Evolutionary conservation across 2,888 invertebrate genomes (phyloP).

Genomic region (Sinohyriopsis cumingii): DNA sequence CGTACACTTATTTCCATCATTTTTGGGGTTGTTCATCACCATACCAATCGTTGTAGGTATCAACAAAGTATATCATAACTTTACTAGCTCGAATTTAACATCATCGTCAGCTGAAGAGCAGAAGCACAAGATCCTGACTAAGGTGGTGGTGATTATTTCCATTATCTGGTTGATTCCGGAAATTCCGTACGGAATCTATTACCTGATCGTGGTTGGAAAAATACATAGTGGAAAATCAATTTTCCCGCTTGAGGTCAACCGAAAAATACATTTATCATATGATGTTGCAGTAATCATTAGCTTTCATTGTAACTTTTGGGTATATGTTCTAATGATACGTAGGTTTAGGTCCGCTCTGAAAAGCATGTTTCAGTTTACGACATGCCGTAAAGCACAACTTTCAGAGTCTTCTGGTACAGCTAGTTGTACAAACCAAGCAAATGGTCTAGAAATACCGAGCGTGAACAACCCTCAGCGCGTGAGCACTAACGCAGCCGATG

Average conservation of each 20-base stretch:
- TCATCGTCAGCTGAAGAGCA: neutral
- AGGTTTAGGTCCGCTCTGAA: slow-evolving; percentile 23
- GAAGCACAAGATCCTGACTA: slow-evolving; percentile 14
- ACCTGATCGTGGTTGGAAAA: slow-evolving; percentile 15
- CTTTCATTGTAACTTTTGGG: slow-evolving; percentile 39
- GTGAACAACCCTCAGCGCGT: no score
- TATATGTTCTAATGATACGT: slow-evolving; percentile 23
- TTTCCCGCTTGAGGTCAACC: slow-evolving; percentile 22
- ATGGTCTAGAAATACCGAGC: no score
- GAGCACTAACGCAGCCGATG: no score
- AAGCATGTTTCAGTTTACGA: slow-evolving; percentile 9
- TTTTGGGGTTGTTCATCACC: slow-evolving; percentile 14
- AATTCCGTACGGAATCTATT: slow-evolving; percentile 33
- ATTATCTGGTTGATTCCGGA: slow-evolving; percentile 33
- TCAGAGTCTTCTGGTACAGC: no score
- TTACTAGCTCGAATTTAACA: neutral
- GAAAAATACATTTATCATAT: slow-evolving; percentile 26
- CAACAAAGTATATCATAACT: neutral
- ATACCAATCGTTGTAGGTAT: slow-evolving; percentile 11
- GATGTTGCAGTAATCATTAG: slow-evolving; percentile 24
- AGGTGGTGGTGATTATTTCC: slow-evolving; percentile 24
- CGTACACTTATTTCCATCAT: slow-evolving; percentile 20
- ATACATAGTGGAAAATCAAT: slow-evolving; percentile 15
- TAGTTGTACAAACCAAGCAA: no score
- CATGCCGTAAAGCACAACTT: slow-evolving; percentile 9